Base-by-base conservation (phyloP, 2,888 invertebrate genomes). In the Portevinia maculata region DNA sequence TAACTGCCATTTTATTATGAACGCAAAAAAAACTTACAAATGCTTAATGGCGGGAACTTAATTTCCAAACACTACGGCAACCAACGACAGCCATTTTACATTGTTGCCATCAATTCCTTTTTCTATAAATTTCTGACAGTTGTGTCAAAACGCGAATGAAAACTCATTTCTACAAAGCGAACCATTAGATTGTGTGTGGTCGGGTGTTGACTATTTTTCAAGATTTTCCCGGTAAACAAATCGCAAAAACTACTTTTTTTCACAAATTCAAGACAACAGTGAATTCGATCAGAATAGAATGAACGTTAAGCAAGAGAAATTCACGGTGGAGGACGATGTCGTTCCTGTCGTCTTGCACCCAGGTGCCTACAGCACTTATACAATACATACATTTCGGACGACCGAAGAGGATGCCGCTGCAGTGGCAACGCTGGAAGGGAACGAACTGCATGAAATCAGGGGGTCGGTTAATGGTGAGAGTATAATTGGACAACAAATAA, bases 241-340 rank as follows among this genome's bases (percentile, higher is more conserved):
- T 70, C 34, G 41, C 8, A 55, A 83, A 83, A 78, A 60, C 67
- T 65, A 71, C 64, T 46, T 71, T 76, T 55, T 44, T 57, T n/a
- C 19, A 3, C 44, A 50, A 53, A 50, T 17, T 19, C 5, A 24
- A 24, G 69, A 65, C 71, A 79, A 55, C 44, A 41, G 39, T 11
- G 13, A 60, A n/a, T 39, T 57, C 17, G 24, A 24, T 11, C 50
- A 65, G 69, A 50, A 83, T 52, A 34, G 17, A 19, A 89, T 89
- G 89, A 88, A 88, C 44, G 86, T 88, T 9, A 89, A 89, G 71
- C 87, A 89, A 55, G 81, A 87, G 4, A 90, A 89, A 79, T 89
- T 87, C 53, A 76, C 87, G 1, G 79, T 87, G 19, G 89, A 89
- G 65, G 87, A 89, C 48, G 89, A 89, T 30, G 86, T 87, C 0